Conservation (phyloP, 2,888 invertebrate species). For the Epinotia nisella region DNA sequence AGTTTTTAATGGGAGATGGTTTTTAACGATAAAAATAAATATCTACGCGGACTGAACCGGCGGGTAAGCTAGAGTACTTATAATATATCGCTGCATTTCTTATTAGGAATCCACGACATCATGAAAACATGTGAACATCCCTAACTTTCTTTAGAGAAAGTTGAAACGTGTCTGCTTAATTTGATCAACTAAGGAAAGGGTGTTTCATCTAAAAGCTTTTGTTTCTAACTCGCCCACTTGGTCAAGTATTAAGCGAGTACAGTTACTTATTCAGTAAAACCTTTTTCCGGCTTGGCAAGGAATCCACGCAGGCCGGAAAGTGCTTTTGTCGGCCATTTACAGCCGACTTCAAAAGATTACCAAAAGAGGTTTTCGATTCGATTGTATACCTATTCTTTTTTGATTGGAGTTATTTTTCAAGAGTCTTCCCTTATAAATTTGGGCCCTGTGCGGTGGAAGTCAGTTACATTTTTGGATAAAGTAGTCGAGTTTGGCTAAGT, state of each 20-base stretch:
- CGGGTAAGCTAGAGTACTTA: no score
- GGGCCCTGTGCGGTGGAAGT: no score
- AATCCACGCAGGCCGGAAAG: background rate
- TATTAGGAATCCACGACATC: background rate
- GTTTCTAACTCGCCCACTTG: slow-evolving; percentile 20
- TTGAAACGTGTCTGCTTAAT: slow-evolving; percentile 31
- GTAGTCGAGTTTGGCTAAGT: no score
- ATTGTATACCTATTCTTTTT: background rate
- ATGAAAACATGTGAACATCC: slow-evolving; percentile 1
- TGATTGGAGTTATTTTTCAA: background rate
- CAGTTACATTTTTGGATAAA: no score
- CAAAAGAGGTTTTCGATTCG: background rate
- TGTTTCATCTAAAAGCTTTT: slow-evolving; percentile 23
- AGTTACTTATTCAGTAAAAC: slow-evolving; percentile 4
- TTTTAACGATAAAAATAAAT: no score
- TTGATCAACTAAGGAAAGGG: slow-evolving; percentile 39
- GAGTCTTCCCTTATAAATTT: no score
- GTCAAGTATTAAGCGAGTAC: slow-evolving; percentile 9
- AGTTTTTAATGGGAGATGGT: no score
- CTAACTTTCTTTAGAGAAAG: no score
- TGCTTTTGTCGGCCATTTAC: background rate
- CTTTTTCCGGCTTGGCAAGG: slow-evolving; percentile 11
- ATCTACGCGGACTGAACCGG: no score
- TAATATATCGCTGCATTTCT: no score
- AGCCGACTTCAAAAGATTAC: background rate